These are phyloP conservation scores for Apogon talboti DNA, from an alignment of 2,797 vertebrate species.

Conservation along the genomic window DNA sequence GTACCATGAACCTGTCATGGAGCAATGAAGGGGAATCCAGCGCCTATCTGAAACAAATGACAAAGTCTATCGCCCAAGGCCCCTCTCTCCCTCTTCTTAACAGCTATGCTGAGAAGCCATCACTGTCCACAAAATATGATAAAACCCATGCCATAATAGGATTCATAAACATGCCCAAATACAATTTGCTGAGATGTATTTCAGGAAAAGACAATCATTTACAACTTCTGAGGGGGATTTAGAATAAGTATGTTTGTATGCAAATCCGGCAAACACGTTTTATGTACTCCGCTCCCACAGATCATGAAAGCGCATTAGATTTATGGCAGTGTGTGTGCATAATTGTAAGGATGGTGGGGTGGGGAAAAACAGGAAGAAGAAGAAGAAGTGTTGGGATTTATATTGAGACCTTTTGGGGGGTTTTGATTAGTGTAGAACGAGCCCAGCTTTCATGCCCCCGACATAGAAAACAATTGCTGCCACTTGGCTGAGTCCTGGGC, in stretches of 20 bases:
- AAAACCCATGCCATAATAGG: constrained; percentile 94
- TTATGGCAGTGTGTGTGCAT: constrained; percentile 89
- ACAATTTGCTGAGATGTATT: constrained; percentile 98
- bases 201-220: constrained; percentile 97
- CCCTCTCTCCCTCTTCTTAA: constrained; percentile 83
- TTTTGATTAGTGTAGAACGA: constrained; percentile 86
- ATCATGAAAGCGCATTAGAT: constrained; percentile 95
- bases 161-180: constrained; percentile 98
- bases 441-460: constrained; percentile 87
- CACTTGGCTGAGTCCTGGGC: constrained; percentile 84
- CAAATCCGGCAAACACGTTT: constrained; percentile 90
- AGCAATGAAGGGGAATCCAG: constrained; percentile 83
- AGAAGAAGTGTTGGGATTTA: constrained; percentile 85
- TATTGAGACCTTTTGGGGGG: constrained; percentile 83
- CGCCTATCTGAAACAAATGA: constrained; percentile 88
- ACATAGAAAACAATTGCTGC: constrained; percentile 86
- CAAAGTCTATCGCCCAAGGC: constrained; percentile 92
- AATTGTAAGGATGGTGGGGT: constrained; percentile 83
- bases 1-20: constrained; percentile 81
- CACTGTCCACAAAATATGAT: constrained; percentile 93
- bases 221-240: constrained; percentile 94
- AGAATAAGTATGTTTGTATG: constrained; percentile 93
- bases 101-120: constrained; percentile 89
- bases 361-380: constrained; percentile 45
- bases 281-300: constrained; percentile 93